Percentiles rank a stretch among this genome's conserved stretches.
Evolutionary conservation across 2,113 vertebrate species (phyloP).

Genomic region (Larimichthys crocea): DNA sequence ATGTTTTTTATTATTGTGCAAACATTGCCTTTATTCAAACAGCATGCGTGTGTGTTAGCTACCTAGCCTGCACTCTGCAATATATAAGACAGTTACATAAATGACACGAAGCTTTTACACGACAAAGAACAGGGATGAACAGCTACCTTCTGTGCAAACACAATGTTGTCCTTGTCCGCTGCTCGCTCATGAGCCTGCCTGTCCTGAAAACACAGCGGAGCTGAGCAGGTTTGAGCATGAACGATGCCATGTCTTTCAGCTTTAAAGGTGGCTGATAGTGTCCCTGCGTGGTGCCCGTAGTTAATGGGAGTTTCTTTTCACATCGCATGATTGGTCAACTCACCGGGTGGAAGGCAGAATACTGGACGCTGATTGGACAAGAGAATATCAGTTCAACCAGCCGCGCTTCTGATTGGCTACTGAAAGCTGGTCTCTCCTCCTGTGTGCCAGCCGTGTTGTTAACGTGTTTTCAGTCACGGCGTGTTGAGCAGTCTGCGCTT

Average conservation of each 20-base stretch:
- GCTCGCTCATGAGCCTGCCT: constrained; percentile 40
- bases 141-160: constrained; percentile 74
- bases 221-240: constrained; percentile 51
- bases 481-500: fast-evolving
- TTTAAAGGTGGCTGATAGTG: neutral
- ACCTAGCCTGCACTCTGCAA: neutral
- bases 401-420: constrained; percentile 68
- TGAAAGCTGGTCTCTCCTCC: neutral
- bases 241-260: constrained; percentile 65
- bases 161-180: constrained; percentile 19
- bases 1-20: neutral
- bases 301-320: constrained; percentile 46
- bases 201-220: constrained; percentile 57
- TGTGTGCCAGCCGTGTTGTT: constrained; percentile 24
- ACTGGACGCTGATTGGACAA: constrained; percentile 68
- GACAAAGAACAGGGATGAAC: neutral
- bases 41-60: neutral
- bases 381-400: neutral
- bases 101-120: neutral
- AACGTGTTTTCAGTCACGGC: neutral
- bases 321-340: constrained; percentile 75
- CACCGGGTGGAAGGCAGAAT: neutral
- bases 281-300: constrained; percentile 66
- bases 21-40: neutral
- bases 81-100: neutral